These are phyloP conservation scores for Myotis brandtii DNA, from an alignment of 2,113 vertebrate genomes.

Conservation along the genomic window DNA sequence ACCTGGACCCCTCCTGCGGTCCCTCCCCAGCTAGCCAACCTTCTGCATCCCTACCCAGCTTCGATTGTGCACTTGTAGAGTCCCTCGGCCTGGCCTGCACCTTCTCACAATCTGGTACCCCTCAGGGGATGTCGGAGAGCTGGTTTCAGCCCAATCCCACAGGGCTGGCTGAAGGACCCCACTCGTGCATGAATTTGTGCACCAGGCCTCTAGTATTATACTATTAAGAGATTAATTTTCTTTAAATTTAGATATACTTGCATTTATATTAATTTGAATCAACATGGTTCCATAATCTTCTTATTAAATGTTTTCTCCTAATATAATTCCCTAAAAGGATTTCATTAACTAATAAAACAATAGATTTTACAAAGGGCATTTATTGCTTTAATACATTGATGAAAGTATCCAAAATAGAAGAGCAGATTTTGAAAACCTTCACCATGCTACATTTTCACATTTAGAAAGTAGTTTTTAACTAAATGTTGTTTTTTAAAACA, in stretches of 20 bases:
- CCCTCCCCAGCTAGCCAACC: too few species aligned
- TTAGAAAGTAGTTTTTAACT: not conserved
- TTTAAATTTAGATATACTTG: constrained; percentile 40
- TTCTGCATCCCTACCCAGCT: too few species aligned
- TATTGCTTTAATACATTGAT: not conserved
- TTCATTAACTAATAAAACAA: constrained; percentile 28
- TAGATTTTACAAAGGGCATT: constrained; percentile 10
- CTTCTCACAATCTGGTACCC: too few species aligned
- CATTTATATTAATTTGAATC: constrained; percentile 48
- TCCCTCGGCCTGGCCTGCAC: too few species aligned
- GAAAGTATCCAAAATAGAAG: not conserved
- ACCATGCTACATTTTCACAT: not conserved
- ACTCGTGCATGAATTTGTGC: too few species aligned
- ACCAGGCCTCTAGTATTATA: not conserved
- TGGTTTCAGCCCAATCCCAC: too few species aligned
- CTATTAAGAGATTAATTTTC: constrained; percentile 30
- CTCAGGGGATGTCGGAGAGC: too few species aligned
- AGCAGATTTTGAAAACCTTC: constrained; percentile 12
- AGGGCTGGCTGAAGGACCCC: too few species aligned
- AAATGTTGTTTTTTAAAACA: not conserved
- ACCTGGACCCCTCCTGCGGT: too few species aligned
- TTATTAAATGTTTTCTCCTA: not conserved
- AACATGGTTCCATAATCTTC: not conserved
- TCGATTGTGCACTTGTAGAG: too few species aligned
- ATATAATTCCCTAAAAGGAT: not conserved